phyloP scores from a whole-genome alignment of 1,140 invertebrate species.

The Geopemphigus sp. region DNA sequence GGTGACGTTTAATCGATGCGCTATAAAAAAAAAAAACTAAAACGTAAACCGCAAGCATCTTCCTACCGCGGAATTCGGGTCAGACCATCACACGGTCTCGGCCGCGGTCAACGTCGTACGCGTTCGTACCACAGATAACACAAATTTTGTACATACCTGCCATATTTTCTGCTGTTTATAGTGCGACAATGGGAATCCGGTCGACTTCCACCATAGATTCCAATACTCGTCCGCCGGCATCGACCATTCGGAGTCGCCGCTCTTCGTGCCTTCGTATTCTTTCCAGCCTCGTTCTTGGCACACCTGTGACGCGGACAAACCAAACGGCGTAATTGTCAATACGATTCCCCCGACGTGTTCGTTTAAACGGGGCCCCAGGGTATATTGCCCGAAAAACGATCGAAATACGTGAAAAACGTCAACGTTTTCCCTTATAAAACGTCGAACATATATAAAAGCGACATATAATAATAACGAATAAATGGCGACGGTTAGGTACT shows the following conservation, averaged over 20 bases:
- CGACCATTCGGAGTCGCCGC: slow-evolving; percentile 51
- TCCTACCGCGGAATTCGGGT: background rate
- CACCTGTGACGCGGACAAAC: slow-evolving; percentile 59
- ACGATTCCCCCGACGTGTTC: too few relatives aligned
- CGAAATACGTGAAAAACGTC: too few relatives aligned
- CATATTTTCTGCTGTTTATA: slow-evolving; percentile 69
- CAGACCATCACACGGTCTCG: background rate
- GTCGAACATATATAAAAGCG: too few relatives aligned
- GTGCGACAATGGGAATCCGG: slow-evolving; percentile 67
- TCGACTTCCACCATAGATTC: slow-evolving; percentile 82
- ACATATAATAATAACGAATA: too few relatives aligned
- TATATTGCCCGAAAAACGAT: too few relatives aligned
- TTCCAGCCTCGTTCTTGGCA: slow-evolving; percentile 79
- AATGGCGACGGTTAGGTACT: too few relatives aligned
- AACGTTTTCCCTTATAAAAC: too few relatives aligned
- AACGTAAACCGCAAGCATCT: too few relatives aligned
- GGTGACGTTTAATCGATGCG: too few relatives aligned
- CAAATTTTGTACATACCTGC: slow-evolving; percentile 61
- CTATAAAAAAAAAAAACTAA: background rate
- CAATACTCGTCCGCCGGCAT: slow-evolving; percentile 65
- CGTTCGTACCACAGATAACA: too few relatives aligned
- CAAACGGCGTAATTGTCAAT: background rate
- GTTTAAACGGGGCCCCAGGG: too few relatives aligned
- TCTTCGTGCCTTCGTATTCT: slow-evolving; percentile 61
- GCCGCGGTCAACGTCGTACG: background rate